Evolutionary conservation across 2,888 invertebrate species (phyloP).

Genomic region (Sesia apiformis): DNA sequence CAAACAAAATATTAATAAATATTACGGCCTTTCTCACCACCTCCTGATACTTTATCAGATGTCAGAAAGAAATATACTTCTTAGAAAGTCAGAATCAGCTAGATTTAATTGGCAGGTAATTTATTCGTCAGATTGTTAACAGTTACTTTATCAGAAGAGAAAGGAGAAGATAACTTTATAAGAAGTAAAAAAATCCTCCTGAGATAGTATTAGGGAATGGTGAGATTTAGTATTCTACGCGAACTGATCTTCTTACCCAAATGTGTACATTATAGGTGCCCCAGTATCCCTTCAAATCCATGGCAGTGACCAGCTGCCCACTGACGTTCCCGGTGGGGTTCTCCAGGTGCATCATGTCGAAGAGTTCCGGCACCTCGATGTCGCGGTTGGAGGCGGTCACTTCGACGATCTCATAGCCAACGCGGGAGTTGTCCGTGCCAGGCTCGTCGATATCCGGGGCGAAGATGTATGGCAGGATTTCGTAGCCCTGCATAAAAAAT

Average conservation of each 20-base stretch:
- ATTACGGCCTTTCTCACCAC: no score
- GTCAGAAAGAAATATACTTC: no score
- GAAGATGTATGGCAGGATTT: slow-evolving; percentile 27
- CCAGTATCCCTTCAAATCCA: slow-evolving; percentile 68
- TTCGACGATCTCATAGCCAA: slow-evolving; percentile 58
- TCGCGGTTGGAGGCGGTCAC: slow-evolving; percentile 35
- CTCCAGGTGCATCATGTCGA: slow-evolving; percentile 35
- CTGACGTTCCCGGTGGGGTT: slow-evolving; percentile 22
- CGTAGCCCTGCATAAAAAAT: slow-evolving; percentile 26
- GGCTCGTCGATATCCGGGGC: slow-evolving; percentile 73
- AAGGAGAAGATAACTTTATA: no score
- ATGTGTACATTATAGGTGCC: slow-evolving; percentile 72
- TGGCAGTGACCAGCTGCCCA: slow-evolving; percentile 54
- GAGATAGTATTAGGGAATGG: no score
- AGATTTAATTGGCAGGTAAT: no score
- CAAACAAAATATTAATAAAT: no score
- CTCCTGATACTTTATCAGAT: no score
- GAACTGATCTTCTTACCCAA: slow-evolving; percentile 35
- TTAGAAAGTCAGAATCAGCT: no score
- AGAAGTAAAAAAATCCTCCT: no score
- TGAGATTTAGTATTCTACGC: no score
- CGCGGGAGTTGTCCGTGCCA: slow-evolving; percentile 65
- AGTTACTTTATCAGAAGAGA: no score
- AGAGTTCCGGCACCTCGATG: slow-evolving; percentile 38
- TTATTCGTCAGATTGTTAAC: no score